Conservation (phyloP, 92 coral and sea anemone species). For the Zoanthus solanderi region DNA sequence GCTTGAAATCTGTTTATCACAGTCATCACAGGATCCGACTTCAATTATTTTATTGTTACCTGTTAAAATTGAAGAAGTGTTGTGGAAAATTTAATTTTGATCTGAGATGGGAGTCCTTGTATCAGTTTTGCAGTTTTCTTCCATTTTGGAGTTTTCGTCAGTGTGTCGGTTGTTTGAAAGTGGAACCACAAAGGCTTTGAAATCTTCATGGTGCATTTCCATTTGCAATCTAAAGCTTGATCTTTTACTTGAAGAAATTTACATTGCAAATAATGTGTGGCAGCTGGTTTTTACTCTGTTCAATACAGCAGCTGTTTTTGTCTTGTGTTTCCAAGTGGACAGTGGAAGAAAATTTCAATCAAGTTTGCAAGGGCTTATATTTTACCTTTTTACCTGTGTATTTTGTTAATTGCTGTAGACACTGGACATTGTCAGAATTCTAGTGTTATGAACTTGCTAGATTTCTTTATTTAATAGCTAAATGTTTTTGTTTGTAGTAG, state of each 20-base stretch:
- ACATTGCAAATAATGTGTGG: constrained; percentile 37
- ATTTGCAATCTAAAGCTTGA: constrained; percentile 28
- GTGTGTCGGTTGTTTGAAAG: constrained; percentile 17
- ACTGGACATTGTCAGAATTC: constrained; percentile 35
- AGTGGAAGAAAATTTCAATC: constrained; percentile 35
- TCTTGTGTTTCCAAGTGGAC: constrained; percentile 31
- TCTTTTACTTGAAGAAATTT: constrained; percentile 49
- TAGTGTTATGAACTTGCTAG: constrained; percentile 24
- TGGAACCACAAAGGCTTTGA: constrained; percentile 8
- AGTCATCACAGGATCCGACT: constrained; percentile 18
- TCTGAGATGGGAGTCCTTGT: constrained; percentile 52
- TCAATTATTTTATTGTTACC: constrained; percentile 21
- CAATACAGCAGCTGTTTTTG: constrained; percentile 32
- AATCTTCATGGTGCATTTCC: constrained; percentile 37
- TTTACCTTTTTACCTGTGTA: constrained; percentile 17
- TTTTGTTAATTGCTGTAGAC: constrained; percentile 26
- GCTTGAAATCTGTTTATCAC: constrained; percentile 37
- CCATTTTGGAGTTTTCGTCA: not conserved
- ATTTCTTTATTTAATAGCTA: constrained; percentile 20
- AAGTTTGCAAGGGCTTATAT: constrained; percentile 49
- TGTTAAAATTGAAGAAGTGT: constrained; percentile 28
- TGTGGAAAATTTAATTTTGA: constrained; percentile 35
- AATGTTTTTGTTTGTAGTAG: constrained; percentile 9
- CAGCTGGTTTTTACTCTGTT: constrained; percentile 40
- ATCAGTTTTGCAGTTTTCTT: constrained; percentile 38